These are phyloP conservation scores for Drosophila chauvacae DNA, from an alignment of 1,140 invertebrate genomes.

Conservation along the genomic window DNA sequence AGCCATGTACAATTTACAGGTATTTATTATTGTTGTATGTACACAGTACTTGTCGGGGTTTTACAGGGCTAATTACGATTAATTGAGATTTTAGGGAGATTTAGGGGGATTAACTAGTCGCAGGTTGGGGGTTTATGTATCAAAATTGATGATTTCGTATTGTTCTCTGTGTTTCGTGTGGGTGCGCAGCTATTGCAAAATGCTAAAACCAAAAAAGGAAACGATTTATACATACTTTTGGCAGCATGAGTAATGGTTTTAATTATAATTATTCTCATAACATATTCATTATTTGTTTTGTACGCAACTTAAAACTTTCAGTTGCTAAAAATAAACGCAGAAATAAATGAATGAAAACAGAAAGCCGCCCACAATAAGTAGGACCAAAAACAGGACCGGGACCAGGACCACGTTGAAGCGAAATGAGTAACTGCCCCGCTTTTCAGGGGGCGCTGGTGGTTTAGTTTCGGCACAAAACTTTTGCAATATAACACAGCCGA, in stretches of 20 bases:
- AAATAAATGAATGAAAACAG: slow-evolving; percentile 17
- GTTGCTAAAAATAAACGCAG: slow-evolving; percentile 21
- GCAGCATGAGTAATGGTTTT: slow-evolving; percentile 45
- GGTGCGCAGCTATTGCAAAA: slow-evolving; percentile 37
- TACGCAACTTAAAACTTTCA: slow-evolving; percentile 44
- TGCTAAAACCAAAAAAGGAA: slow-evolving; percentile 49
- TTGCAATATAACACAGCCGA: slow-evolving; percentile 67
- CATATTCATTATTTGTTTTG: slow-evolving; percentile 51
- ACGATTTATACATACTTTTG: slow-evolving; percentile 8
- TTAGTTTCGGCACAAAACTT: slow-evolving; percentile 65
- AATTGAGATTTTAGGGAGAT: slow-evolving; percentile 1
- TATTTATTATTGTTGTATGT: slow-evolving; percentile 15
- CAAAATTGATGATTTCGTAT: slow-evolving; percentile 11
- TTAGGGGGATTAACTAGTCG: slow-evolving; percentile 24
- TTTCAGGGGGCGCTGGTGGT: slow-evolving; percentile 31
- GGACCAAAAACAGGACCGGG: slow-evolving; percentile 12
- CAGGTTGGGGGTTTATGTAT: not conserved
- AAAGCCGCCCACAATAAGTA: slow-evolving; percentile 24
- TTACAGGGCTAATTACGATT: slow-evolving; percentile 27
- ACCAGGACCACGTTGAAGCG: slow-evolving; percentile 10
- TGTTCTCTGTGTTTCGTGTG: not conserved
- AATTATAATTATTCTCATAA: slow-evolving; percentile 54
- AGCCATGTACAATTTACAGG: slow-evolving; percentile 38
- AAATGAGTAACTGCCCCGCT: slow-evolving; percentile 33
- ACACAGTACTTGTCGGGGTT: slow-evolving; percentile 24